Base-by-base conservation (phyloP, 1,140 invertebrate species). In the Brachystomella parvula region DNA sequence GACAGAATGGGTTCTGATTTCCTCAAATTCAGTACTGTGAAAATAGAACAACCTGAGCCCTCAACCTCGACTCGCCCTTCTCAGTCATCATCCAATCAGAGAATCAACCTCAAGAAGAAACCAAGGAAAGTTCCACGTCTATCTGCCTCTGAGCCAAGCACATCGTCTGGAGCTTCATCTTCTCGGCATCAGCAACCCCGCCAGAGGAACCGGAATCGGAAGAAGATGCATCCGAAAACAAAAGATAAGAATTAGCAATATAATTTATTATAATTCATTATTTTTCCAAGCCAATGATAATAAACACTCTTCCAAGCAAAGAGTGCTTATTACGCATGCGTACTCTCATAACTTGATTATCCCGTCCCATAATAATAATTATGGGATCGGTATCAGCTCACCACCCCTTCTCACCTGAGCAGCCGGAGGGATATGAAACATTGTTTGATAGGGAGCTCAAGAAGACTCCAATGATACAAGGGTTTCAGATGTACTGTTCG, bases 1-100 rank as follows among this genome's bases (percentile, higher is more conserved):
- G 58, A 60, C 32, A 30, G 58, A 24, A 53, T 53, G 15, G 49
- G 49, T 24, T 24, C 49, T 6, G 49, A 53, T 53, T 53, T 53
- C 24, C 12, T 26, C 12, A 15, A 53, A 24, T 53, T 53, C 49
- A 53, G 15, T 26, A 24, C 12, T 19, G 49, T 53, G 24, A 60
- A 60, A 19, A 31, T 9, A 32, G 58, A 60, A 26, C 9, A 60
- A 32, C 58, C 29, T 9, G 58, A 19, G 19, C 29, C 32, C 3
- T 30, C 58, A 6, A 60, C 58, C 15, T 19, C 15, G 44, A 47
- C 15, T 15, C 15, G 44, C 44, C 44, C 44, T 15, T 47, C 15
- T 15, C 44, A 15, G 15, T 15, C 15, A 21, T 15, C 44, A 15
- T 15, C 15, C 15, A 47, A 47, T 15, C 15, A 21, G 15, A 15